Conservation (phyloP, 2,113 vertebrate genomes). For the Campylomormyrus numenius region DNA sequence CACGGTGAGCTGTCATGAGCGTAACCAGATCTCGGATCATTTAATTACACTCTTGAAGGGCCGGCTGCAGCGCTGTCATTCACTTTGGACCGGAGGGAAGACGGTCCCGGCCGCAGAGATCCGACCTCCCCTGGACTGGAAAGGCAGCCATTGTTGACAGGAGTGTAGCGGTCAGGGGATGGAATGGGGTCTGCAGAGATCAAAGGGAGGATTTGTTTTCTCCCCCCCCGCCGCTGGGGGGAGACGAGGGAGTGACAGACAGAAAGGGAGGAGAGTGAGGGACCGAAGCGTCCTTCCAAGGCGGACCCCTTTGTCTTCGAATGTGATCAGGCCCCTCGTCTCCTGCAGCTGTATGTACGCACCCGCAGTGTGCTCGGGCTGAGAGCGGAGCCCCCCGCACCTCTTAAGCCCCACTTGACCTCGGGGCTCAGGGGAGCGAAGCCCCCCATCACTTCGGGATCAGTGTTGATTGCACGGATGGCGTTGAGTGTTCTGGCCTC, state of each 20-base stretch:
- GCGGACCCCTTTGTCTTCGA: neutral
- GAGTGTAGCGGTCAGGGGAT: neutral
- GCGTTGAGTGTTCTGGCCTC: neutral
- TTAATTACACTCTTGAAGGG: neutral
- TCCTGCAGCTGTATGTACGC: neutral
- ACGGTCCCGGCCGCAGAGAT: neutral
- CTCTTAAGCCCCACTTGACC: conserved; percentile 21
- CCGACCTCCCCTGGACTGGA: neutral
- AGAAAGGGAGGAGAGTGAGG: neutral
- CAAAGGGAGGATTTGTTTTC: conserved; percentile 14
- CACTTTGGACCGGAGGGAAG: neutral
- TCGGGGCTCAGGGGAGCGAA: neutral
- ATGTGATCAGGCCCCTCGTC: neutral
- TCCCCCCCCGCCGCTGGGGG: neutral
- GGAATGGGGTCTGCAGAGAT: neutral
- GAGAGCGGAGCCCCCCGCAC: neutral
- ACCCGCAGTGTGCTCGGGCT: conserved; percentile 13
- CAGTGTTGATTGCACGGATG: neutral
- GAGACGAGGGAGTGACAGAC: neutral
- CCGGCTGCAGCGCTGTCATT: neutral
- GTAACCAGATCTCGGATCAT: neutral
- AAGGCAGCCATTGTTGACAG: neutral
- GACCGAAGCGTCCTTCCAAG: neutral
- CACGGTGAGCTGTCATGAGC: neutral
- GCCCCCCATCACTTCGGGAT: neutral